Base-by-base conservation (phyloP, 2,888 invertebrate genomes). In the Pseudococcus longispinus region DNA sequence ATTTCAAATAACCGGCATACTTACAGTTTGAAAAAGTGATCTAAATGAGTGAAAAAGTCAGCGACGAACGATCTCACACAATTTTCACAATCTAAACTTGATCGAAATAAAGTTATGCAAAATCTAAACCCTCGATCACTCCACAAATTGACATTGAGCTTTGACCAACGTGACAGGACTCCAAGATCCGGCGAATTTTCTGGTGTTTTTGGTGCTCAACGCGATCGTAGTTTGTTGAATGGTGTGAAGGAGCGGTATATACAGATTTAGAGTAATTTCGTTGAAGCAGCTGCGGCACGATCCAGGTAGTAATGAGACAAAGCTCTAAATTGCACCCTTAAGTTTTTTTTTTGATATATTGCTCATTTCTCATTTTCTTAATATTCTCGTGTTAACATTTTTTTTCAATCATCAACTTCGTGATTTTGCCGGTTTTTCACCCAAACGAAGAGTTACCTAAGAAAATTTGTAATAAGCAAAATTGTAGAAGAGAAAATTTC, bases 111-210 rank as follows among this genome's bases (percentile, higher is more conserved):
- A 80, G 18, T 37, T 6, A 80, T 20, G 77, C 18, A 80, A 80
- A 70, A 15, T 70, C 15, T 20, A 80, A 29, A 77, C 42, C 9
- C 42, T 37, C 77, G 77, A 80, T 37, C n/a, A 42, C 77, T 37
- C 77, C 13, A 20, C 77, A 42, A 80, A 80, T 80, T 80, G 77
- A 80, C 77, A 80, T 80, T 80, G 77, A 80, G 77, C 77, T 80
- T 80, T 80, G 77, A 80, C 77, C 77, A 80, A 80, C 77, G 42
- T 80, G 77, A 80, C 77, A 80, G 42, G 42, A 15, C 32, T 80
- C 42, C 37, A 13, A 80, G 29, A 42, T 80, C 9, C 42, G 8
- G 18, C 15, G 37, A 70, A 32, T 29, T 29, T 74, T 32, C 42
- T 80, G 18, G 3, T n/a, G 18, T 51, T 51, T 51, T n/a, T n/a